Evolutionary conservation across 2,888 invertebrate genomes (phyloP), one percentile per base, ranked within the genome.

Genomic region (Drosophila heteroneura): DNA sequence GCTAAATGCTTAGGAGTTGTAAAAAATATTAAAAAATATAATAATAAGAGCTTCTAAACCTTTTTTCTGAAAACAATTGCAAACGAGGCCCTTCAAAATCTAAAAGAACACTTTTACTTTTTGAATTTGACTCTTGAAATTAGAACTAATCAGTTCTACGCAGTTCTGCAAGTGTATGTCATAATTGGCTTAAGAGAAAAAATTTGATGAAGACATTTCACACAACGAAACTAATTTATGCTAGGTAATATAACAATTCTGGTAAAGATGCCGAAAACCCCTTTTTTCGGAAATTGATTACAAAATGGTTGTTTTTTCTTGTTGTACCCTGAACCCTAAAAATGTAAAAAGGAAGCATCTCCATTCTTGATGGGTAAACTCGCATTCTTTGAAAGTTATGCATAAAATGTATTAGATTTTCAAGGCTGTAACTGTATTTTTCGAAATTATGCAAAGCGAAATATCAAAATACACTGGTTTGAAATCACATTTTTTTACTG

Each of bases 91-190:
- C 3, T 6, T 44, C 12, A 44, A 44, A 3, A 44, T 44, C 6
- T 12, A 22, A 22, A 44, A 6, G 6, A 22, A 44, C 22, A 2
- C 14, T 1, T 1, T 22, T 47, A 22, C 14, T 7, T 47, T 7
- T 47, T 1, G 1, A 41, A 10, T 10, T n/a, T 41, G 2, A 5
- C 5, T n/a, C 9, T n/a, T 41, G 10, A 41, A n/a, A n/a, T 19
- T 10, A 0, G 5, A 44, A 14, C 22, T 22, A 3, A 44, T 1
- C 14, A 44, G 12, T 1, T 22, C n/a, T 0, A 12, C 2, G 5
- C 44, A 44, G n/a, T n/a, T 44, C 12, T n/a, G 6, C 12, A 39
- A n/a, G 5, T 19, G n/a, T 10, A 6, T 22, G 1, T n/a, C 6
- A n/a, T n/a, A n/a, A 44, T n/a, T 44, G 14, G 6, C 3, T 44